Evolutionary conservation across 2,797 vertebrate species (phyloP), one percentile per base, ranked within the genome.

Genomic region (Kryptolebias ocellatus): DNA sequence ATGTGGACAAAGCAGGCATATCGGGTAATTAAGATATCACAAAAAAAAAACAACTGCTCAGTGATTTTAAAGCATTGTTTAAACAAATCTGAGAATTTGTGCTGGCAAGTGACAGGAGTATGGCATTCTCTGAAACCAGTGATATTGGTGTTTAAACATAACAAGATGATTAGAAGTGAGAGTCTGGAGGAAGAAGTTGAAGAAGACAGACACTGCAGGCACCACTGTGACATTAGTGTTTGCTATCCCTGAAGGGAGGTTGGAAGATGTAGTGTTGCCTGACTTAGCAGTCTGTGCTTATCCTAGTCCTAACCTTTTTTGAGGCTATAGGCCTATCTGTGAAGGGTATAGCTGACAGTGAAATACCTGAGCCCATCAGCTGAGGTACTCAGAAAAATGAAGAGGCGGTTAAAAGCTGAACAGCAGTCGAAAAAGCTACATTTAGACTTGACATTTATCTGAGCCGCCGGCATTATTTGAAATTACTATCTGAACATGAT

Each of bases 81-180:
- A 79, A 74, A 63, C 71, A 73, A 83, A 60, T 28, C 53, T 52
- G 56, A 74, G 17, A 75, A 79, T 77, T 79, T 73, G 70, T 61
- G 49, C 16, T 46, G 68, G 54, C 76, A 80, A 79, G 63, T 83
- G 74, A 70, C 62, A 75, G 62, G 65, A 52, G 46, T 1, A 17
- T 71, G 50, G 27, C 45, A 37, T 24, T 72, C 42, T 51, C 20
- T 68, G 69, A 60, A 74, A 66, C 51, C 52, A 20, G 20, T 24
- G 20, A 24, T 5, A 72, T n/a, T 49, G 55, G 71, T 64, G 65
- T 81, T 67, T 80, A 74, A 86, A 75, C 70, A 76, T 45, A 39
- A 50, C 37, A 69, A 67, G 60, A 69, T 57, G 50, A 46, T 60
- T 45, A 59, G 20, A 24, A 24, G 20, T 24, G 20, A 24, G 20